Percentiles rank a stretch among this genome's conserved stretches.
phyloP scores from a whole-genome alignment of 2,888 invertebrate species.

The Scaptomyza flava region DNA sequence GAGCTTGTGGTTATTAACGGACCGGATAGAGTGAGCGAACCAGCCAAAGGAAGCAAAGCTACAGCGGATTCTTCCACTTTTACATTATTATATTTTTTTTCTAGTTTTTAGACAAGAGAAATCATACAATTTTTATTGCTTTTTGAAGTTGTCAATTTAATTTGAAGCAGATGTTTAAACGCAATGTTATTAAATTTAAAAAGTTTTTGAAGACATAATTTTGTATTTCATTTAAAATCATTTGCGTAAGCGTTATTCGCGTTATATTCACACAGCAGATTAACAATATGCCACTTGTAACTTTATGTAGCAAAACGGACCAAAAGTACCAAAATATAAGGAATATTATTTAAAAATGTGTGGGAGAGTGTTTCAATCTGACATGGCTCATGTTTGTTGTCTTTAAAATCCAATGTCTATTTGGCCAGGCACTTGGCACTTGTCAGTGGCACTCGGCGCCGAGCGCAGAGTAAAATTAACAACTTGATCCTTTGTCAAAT shows the following conservation, averaged over 20 bases:
- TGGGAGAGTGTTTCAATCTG: constrained; percentile 16
- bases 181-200: neutral
- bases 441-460: constrained; percentile 55
- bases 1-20: constrained; percentile 62
- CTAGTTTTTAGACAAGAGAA: constrained; percentile 54
- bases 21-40: constrained; percentile 54
- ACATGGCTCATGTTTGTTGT: constrained; percentile 41
- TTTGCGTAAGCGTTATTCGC: no score
- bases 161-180: constrained; percentile 1
- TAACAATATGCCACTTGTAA: neutral
- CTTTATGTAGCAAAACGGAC: neutral
- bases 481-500: constrained; percentile 82
- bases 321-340: neutral
- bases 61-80: constrained; percentile 39
- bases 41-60: constrained; percentile 65
- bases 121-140: constrained; percentile 62
- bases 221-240: neutral
- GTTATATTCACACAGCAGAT: neutral
- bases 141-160: constrained; percentile 9
- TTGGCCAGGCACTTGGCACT: constrained; percentile 37
- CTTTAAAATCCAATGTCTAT: constrained; percentile 41
- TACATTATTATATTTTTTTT: neutral
- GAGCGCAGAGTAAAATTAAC: constrained; percentile 69
- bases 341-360: constrained; percentile 5
- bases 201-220: neutral